A percentile compares a stretch with the other conserved stretches of the same genome.
Evolutionary conservation across 2,888 invertebrate genomes (phyloP).

Genomic region (Imbricaverruca yamaguchii): DNA sequence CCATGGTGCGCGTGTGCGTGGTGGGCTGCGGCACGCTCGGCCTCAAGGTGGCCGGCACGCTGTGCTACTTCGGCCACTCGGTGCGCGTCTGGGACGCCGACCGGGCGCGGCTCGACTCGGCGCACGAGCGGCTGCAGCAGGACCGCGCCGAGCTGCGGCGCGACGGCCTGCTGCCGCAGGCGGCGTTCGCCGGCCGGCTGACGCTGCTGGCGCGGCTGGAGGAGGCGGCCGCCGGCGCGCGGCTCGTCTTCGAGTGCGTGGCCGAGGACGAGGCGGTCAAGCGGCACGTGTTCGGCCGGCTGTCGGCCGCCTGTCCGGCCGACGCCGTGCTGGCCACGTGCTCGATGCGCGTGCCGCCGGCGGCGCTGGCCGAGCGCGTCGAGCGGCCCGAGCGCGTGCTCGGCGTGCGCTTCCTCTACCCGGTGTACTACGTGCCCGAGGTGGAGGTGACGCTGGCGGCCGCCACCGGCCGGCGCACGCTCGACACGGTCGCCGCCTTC

Average conservation of each 20-base stretch:
- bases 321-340: not conserved
- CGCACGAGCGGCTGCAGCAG: slow-evolving; percentile 40
- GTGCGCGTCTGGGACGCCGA: slow-evolving; percentile 43
- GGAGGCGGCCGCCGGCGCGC: slow-evolving; percentile 44
- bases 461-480: slow-evolving; percentile 39
- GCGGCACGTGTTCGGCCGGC: slow-evolving; percentile 14
- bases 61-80: slow-evolving; percentile 39
- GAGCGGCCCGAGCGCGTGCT: slow-evolving; percentile 39
- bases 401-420: slow-evolving; percentile 45
- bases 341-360: not conserved
- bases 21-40: slow-evolving; percentile 45
- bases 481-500: slow-evolving; percentile 41
- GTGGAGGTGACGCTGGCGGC: slow-evolving; percentile 35
- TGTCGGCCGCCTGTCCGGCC: not conserved
- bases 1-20: slow-evolving; percentile 43
- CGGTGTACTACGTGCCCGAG: slow-evolving; percentile 46
- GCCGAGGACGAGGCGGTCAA: slow-evolving; percentile 43
- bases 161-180: slow-evolving; percentile 41
- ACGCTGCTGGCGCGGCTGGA: slow-evolving; percentile 37
- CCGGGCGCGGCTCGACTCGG: slow-evolving; percentile 39
- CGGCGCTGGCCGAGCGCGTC: slow-evolving; percentile 33
- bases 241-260: slow-evolving; percentile 44
- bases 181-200: slow-evolving; percentile 40
- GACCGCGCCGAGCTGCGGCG: slow-evolving; percentile 41
- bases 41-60: slow-evolving; percentile 43